These are phyloP conservation scores for Elegia similella DNA, from an alignment of 2,888 invertebrate species.

Conservation along the genomic window DNA sequence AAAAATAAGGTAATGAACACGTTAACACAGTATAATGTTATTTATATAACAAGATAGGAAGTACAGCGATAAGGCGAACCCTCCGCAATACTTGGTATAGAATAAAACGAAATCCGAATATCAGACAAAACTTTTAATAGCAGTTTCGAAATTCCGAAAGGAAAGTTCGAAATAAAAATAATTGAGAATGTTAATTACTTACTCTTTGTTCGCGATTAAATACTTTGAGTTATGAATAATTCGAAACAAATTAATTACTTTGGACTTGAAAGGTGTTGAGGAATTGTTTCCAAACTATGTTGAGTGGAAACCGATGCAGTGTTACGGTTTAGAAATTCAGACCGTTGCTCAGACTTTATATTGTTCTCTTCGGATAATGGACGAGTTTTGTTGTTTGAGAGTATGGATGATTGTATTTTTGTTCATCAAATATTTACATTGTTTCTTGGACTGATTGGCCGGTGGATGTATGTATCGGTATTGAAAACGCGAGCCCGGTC, in stretches of 20 bases:
- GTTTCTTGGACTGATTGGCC: too few relatives aligned
- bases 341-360: not conserved
- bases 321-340: not conserved
- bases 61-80: too few relatives aligned
- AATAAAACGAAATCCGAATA: slow-evolving; percentile 18
- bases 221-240: slow-evolving; percentile 31
- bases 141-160: slow-evolving; percentile 12
- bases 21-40: too few relatives aligned
- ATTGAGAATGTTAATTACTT: slow-evolving; percentile 31
- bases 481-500: too few relatives aligned
- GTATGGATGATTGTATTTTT: not conserved
- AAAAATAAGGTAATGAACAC: too few relatives aligned
- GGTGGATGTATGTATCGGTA: too few relatives aligned
- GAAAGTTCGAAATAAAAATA: slow-evolving; percentile 17
- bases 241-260: slow-evolving; percentile 24
- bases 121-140: slow-evolving; percentile 13
- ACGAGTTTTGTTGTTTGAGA: too few relatives aligned
- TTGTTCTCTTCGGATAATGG: not conserved
- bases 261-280: slow-evolving; percentile 20
- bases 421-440: not conserved
- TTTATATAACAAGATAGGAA: too few relatives aligned
- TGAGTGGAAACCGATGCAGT: slow-evolving; percentile 14
- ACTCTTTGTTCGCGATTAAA: slow-evolving; percentile 31
- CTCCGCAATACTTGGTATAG: not conserved
- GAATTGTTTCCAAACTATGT: slow-evolving; percentile 29